These are phyloP conservation scores for Heliconius eleuchia DNA, from an alignment of 1,140 invertebrate genomes.

Conservation along the genomic window DNA sequence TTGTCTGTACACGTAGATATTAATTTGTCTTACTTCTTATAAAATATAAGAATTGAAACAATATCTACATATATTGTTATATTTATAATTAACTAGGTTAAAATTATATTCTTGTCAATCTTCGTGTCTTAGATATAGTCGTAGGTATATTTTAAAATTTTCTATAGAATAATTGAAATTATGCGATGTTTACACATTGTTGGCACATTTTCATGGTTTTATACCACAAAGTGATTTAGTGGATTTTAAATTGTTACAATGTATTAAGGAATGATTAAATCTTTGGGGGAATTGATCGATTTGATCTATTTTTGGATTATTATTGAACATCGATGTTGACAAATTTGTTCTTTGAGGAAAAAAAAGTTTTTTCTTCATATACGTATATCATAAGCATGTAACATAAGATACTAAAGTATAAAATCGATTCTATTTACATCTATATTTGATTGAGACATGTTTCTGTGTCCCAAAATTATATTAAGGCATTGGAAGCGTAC, in stretches of 20 bases:
- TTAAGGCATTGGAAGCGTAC: neutral
- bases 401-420: neutral
- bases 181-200: neutral
- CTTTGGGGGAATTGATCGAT: neutral
- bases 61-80: neutral
- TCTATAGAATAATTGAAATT: slow-evolving; percentile 6
- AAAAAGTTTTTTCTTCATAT: neutral
- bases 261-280: neutral
- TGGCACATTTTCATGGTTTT: neutral
- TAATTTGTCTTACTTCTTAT: neutral
- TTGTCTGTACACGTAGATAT: neutral
- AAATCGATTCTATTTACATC: neutral
- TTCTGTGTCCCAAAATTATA: neutral
- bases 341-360: neutral
- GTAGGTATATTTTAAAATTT: neutral
- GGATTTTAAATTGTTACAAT: neutral
- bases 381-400: neutral
- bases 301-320: slow-evolving; percentile 24
- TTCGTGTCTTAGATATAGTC: neutral
- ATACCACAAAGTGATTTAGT: neutral
- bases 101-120: neutral
- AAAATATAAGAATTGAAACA: neutral
- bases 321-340: neutral
- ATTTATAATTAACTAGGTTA: neutral
- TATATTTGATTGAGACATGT: neutral